phyloP scores from a whole-genome alignment of 2,888 invertebrate genomes.

The Drosophila cognata region DNA sequence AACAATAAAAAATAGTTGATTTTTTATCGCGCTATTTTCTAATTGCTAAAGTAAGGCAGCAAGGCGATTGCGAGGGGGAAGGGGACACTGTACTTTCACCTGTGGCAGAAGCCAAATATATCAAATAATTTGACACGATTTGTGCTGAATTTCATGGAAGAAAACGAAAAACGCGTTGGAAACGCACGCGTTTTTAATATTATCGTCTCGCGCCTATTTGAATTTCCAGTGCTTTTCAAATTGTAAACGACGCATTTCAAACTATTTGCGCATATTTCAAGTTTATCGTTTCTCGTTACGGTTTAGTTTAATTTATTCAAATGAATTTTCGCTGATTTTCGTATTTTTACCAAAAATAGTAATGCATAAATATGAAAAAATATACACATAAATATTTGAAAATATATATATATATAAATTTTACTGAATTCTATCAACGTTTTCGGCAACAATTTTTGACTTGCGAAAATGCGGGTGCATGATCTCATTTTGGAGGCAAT shows the following conservation, averaged over 20 bases:
- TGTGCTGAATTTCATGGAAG: constrained; percentile 5
- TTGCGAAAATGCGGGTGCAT: constrained; percentile 18
- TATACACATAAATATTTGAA: neutral
- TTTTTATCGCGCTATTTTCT: constrained; percentile 24
- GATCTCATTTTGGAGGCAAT: constrained; percentile 48
- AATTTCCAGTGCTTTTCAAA: neutral
- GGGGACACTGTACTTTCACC: constrained; percentile 41
- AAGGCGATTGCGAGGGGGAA: neutral
- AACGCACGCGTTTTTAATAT: constrained; percentile 28
- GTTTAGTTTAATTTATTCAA: constrained; percentile 14
- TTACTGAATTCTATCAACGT: constrained; percentile 1
- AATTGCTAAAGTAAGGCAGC: neutral
- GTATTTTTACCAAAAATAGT: constrained; percentile 17
- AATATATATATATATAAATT: neutral
- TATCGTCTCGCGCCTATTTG: constrained; percentile 1
- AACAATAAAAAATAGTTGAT: constrained; percentile 53
- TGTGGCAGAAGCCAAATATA: constrained; percentile 14
- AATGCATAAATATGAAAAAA: neutral
- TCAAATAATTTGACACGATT: neutral
- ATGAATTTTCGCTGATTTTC: constrained; percentile 13
- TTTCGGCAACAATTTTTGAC: constrained; percentile 7
- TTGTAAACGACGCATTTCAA: neutral
- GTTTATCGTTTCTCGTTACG: constrained; percentile 4
- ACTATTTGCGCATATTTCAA: neutral
- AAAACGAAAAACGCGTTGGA: constrained; percentile 1